Base-by-base conservation (phyloP, 2,797 vertebrate species). In the Sphenopsis melanotis region DNA sequence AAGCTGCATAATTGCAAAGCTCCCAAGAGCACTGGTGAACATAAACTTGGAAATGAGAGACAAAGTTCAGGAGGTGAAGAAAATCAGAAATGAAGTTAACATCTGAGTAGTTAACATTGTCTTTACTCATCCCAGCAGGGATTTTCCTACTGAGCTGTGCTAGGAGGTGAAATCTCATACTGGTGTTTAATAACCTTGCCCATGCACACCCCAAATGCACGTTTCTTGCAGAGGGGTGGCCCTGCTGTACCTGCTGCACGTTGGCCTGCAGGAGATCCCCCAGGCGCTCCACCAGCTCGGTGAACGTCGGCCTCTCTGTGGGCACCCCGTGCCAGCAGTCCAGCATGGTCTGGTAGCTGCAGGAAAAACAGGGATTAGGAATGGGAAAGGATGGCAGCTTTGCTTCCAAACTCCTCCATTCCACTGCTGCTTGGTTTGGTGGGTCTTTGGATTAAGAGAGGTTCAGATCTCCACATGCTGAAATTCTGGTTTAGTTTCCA, bases 271-370 rank as follows among this genome's bases (percentile, higher is more conserved):
- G 98, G 32, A 99, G 98, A 84, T 99, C 99, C 95, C 99, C 99
- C 49, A 99, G 97, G 65, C 96, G 97, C 81, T 99, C 98, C 86
- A 99, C 99, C 32, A 99, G 98, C 87, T 99, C 99, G 0, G 97
- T 99, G 98, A 99, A 99, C 15, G 98, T 99, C 0, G 99, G 99
- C 39, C 99, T 97, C 70, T 98, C 97, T 19, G 97, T 97, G 30
- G 99, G 98, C 10, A 98, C 97, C 3, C 98, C 98, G 2, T 99
- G 98, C 99, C 99, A 99, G 90, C 99, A 99, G 69, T 99, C 98
- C 97, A 99, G 96, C 99, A 99, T 99, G 53, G 99, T 99, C 97
- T 99, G 98, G 96, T 99, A 99, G 96, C 99, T 99, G 50, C 6
- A 30, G 26, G 30, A 53, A 41, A 91, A 89, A 59, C 23, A 36